phyloP scores from a whole-genome alignment of 2,797 vertebrate species.

The Acanthurus tractus region DNA sequence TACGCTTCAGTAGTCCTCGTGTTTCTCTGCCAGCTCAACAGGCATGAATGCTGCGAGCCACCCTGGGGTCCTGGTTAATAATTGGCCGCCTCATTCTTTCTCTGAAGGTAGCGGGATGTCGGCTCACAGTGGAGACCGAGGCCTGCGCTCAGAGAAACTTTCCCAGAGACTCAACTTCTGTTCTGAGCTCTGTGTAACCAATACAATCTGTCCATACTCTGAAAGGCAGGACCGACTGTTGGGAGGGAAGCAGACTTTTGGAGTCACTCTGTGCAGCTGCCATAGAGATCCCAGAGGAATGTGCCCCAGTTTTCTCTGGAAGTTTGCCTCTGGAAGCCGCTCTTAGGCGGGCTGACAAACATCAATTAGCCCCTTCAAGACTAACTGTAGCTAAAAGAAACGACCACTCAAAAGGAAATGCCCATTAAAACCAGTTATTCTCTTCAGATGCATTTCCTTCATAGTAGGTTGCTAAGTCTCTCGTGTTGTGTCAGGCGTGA shows the following conservation, averaged over 20 bases:
- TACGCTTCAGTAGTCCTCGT: conserved; percentile 74
- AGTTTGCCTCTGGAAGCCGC: conserved; percentile 75
- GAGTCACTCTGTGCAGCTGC: conserved; percentile 80
- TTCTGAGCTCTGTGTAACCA: conserved; percentile 59
- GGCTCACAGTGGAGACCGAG: conserved; percentile 55
- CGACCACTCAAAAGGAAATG: conserved; percentile 63
- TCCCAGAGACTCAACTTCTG: conserved; percentile 68
- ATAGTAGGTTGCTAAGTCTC: conserved; percentile 31
- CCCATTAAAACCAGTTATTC: conserved; percentile 58
- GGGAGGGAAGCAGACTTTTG: conserved; percentile 67
- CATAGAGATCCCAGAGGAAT: conserved; percentile 83
- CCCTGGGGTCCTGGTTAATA: conserved; percentile 84
- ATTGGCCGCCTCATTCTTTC: conserved; percentile 84
- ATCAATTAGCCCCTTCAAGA: conserved; percentile 73
- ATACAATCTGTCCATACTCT: conserved; percentile 60
- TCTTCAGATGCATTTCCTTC: conserved; percentile 52
- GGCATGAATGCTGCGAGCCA: conserved; percentile 73
- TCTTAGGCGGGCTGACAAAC: conserved; percentile 73
- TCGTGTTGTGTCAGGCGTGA: conserved; percentile 49
- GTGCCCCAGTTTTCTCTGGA: conserved; percentile 79
- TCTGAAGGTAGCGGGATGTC: conserved; percentile 73
- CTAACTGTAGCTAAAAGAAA: conserved; percentile 73
- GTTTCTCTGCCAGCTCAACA: conserved; percentile 71
- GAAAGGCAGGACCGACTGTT: conserved; percentile 47
- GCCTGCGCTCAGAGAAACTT: conserved; percentile 53